Evolutionary conservation across 2,113 vertebrate genomes (phyloP), one percentile per base, ranked within the genome.

Genomic region (Rhizomys pruinosus): DNA sequence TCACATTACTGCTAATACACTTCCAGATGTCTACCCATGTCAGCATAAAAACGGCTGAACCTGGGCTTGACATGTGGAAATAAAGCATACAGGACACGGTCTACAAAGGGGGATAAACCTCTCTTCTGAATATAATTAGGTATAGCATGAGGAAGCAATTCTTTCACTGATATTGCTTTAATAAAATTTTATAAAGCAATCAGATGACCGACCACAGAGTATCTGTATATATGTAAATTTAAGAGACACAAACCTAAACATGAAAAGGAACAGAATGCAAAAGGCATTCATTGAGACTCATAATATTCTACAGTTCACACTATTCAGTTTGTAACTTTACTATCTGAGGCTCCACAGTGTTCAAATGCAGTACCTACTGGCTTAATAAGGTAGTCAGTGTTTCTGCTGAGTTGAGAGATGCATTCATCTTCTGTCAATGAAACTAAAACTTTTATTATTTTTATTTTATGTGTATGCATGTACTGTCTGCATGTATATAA

Each of bases 131-230:
- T 25, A 63, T 78, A 77, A 86, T 34, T 73, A 79, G 22, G 61
- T 15, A 44, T 1, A 76, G 29, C 37, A 74, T 23, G 42, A 59
- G 29, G 77, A 66, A 81, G 57, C 7, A 42, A 74, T 77, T 57
- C n/a, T 80, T 47, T 63, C 44, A 16, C 3, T 90, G 29, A 88
- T 69, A 82, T 55, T 27, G 69, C 12, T 68, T 91, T 84, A 77
- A 74, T 74, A 63, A 74, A 82, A 90, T 78, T 86, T 88, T 88
- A 77, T 71, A 63, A 85, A 73, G 42, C 5, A 32, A 93, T 44
- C 52, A 66, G 52, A 68, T 84, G 59, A 69, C 42, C 19, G 59
- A 69, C 42, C 19, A 66, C 20, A 63, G 47, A 86, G 2, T 23
- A 64, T 4, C n/a, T 86, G n/a, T n/a, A 52, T 57, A 23, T 55